Evolutionary conservation across 2,113 vertebrate species (phyloP).

Genomic region (Anhinga anhinga): DNA sequence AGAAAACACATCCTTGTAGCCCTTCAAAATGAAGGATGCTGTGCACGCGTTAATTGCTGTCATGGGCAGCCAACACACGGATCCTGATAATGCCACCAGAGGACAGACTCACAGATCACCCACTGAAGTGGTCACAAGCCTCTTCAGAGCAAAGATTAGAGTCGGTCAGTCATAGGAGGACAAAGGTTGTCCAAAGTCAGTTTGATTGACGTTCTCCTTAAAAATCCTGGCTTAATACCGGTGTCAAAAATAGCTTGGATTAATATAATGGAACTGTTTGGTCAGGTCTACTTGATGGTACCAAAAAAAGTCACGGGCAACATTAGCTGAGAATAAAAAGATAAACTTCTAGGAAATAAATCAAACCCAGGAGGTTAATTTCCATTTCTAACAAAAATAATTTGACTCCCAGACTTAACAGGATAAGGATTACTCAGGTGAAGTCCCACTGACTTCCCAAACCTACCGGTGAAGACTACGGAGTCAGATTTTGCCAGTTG

Average conservation of each 20-base stretch:
- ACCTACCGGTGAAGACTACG: rapidly evolving
- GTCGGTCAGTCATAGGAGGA: not conserved
- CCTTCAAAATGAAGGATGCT: not conserved
- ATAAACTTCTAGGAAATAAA: not conserved
- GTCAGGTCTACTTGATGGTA: not conserved
- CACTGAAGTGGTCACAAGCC: not conserved
- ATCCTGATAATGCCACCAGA: not conserved
- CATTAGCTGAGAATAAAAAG: not conserved
- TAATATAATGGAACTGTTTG: not conserved
- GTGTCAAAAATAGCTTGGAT: not conserved
- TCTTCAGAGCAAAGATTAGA: not conserved
- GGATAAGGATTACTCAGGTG: not conserved
- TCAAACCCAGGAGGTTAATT: not conserved
- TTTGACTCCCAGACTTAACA: not conserved
- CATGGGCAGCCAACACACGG: rapidly evolving
- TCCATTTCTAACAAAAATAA: not conserved
- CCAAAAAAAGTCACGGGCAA: not conserved
- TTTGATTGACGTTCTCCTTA: not conserved
- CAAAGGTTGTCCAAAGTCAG: not conserved
- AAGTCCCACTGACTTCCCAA: not conserved
- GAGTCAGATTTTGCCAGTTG: not conserved
- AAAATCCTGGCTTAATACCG: not conserved
- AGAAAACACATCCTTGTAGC: not conserved
- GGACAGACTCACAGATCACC: not conserved
- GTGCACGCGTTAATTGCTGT: not conserved